Evolutionary conservation across 2,113 vertebrate species (phyloP).

Genomic region (Columba livia): DNA sequence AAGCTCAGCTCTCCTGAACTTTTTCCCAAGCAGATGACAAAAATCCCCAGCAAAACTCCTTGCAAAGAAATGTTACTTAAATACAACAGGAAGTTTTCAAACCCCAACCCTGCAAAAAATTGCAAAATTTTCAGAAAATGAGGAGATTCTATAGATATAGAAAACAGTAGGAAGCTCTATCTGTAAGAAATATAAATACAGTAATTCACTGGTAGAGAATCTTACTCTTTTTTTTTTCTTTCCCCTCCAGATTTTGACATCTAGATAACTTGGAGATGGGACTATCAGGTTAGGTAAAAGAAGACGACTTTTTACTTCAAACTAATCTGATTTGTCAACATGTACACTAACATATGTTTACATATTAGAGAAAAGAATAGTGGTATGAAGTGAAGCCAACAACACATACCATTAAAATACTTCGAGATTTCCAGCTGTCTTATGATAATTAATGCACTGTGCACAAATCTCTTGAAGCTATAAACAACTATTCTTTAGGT

Average conservation of each 20-base stretch:
- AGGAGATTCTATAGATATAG: not conserved
- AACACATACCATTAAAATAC: not conserved
- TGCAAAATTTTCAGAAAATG: not conserved
- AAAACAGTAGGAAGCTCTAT: not conserved
- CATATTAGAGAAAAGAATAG: not conserved
- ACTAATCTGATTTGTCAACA: not conserved
- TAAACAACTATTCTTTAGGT: slow-evolving; percentile 2
- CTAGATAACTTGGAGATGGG: not conserved
- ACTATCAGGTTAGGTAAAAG: not conserved
- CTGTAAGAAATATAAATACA: not conserved
- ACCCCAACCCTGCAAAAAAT: not conserved
- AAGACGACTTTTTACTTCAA: not conserved
- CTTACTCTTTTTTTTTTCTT: not conserved
- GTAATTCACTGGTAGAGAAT: not conserved
- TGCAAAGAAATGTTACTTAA: not conserved
- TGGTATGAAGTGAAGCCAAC: not conserved
- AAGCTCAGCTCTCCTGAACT: not conserved
- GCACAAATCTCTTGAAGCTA: not conserved
- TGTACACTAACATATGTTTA: not conserved
- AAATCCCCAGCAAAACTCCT: not conserved
- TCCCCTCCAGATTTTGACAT: not conserved
- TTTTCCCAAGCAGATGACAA: not conserved
- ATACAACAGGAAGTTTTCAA: not conserved
- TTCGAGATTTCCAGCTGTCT: not conserved
- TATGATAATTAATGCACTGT: not conserved